Base-by-base conservation (phyloP, 1,140 invertebrate species). In the Eciton burchellii region DNA sequence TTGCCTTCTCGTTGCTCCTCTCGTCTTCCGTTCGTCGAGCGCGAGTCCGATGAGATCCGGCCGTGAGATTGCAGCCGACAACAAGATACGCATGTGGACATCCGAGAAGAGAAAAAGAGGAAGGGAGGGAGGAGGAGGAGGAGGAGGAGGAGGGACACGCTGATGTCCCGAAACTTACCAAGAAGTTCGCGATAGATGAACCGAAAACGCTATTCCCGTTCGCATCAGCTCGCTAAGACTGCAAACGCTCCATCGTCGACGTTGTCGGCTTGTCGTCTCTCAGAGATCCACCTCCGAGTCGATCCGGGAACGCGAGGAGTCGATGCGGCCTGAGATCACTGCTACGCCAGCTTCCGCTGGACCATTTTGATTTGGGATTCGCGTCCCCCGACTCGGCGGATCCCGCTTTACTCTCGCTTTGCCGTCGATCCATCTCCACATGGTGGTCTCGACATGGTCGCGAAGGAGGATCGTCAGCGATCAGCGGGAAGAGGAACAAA, bases 141-240 rank as follows among this genome's bases (percentile, higher is more conserved):
- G n/a, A n/a, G n/a, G n/a, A n/a, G n/a, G n/a, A n/a, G n/a, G n/a
- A n/a, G n/a, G n/a, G n/a, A n/a, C n/a, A n/a, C n/a, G n/a, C n/a
- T n/a, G n/a, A n/a, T n/a, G n/a, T n/a, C n/a, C 26, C 43, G 62
- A 71, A 74, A 74, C 68, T 70, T 68, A 41, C 71, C 59, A 79
- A 59, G 52, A 77, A 84, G 65, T 59, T 60, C 47, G 47, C 56
- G 65, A 45, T 65, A 83, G 70, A 85, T 76, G 49, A 88, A 85
- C 43, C 19, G 62, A 84, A 56, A 41, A 74, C 16, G 35, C 57
- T 77, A 84, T 24, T 59, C 6, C 6, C 49, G 12, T 54, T 52
- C 24, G 56, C 45, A 29, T 79, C 81, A 65, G 45, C 66, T n/a
- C n/a, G 43, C 63, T 84, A 70, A 54, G 45, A 74, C n/a, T 82